These are phyloP conservation scores for Anguilla obscura DNA, from an alignment of 2,797 vertebrate genomes.

Conservation along the genomic window DNA sequence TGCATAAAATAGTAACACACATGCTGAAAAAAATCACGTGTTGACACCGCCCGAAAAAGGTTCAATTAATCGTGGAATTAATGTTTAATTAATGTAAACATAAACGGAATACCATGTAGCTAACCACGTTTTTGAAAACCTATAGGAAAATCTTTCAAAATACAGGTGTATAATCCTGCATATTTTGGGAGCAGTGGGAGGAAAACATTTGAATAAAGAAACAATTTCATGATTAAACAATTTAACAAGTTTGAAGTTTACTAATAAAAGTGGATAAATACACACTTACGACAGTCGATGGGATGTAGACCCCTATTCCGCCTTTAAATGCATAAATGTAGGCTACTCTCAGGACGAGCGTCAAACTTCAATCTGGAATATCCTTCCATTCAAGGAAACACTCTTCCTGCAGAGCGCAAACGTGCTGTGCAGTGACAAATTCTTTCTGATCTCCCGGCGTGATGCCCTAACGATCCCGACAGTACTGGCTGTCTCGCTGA, in stretches of 20 bases:
- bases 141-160: neutral
- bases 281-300: conserved; percentile 6
- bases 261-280: neutral
- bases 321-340: neutral
- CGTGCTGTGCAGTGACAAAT: neutral
- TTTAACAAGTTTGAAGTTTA: no score
- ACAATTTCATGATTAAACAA: no score
- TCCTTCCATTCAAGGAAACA: neutral
- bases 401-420: neutral
- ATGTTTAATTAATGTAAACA: neutral
- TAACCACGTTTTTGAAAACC: no score
- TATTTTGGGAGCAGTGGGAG: neutral
- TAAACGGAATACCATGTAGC: neutral
- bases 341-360: neutral
- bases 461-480: neutral
- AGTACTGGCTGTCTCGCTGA: conserved; percentile 1
- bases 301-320: conserved; percentile 3
- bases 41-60: neutral
- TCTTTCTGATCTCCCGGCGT: neutral
- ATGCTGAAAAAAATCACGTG: neutral
- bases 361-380: neutral
- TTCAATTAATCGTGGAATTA: neutral
- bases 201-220: neutral
- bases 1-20: neutral
- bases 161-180: neutral